Evolutionary conservation across 2,888 invertebrate genomes (phyloP), one percentile per base, ranked within the genome.

Genomic region (Hanleya hanleyi): DNA sequence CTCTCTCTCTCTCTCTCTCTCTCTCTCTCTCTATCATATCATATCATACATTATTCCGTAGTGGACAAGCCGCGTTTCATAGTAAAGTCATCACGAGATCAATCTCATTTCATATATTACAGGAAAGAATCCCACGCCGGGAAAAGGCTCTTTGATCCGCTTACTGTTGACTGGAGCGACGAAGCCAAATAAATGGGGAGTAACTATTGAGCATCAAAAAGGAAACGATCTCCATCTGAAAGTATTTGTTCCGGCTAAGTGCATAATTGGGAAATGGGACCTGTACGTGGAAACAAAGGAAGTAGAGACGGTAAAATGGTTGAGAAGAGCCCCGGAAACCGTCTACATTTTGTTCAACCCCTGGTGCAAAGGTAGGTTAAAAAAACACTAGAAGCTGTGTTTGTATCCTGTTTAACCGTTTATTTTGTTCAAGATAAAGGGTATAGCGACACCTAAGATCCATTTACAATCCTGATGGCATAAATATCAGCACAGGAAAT

Each of bases 341-440:
- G 92, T 96, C 76, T 96, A 94, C 86, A 91, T 97, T 0, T 92
- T 97, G 1, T 97, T 95, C 87, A 97, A 97, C 91, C 95, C 97
- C 0, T 97, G 97, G 97, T 95, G 95, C 87, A 93, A 94, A 92
- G 94, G 96, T 95, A 91, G 62, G 65, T 67, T 18, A 61, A 15
- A n/a, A n/a, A n/a, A n/a, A n/a, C n/a, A n/a, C n/a, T n/a, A n/a
- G n/a, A n/a, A n/a, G n/a, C n/a, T n/a, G n/a, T n/a, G n/a, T n/a
- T n/a, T n/a, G n/a, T n/a, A n/a, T n/a, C n/a, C n/a, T n/a, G n/a
- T n/a, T n/a, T n/a, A n/a, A n/a, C n/a, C n/a, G n/a, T n/a, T n/a
- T n/a, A n/a, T n/a, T n/a, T n/a, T n/a, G n/a, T n/a, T n/a, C n/a
- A n/a, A n/a, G n/a, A n/a, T n/a, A n/a, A n/a, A n/a, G n/a, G n/a